Conservation (phyloP, 2,888 invertebrate species). For the Macrosoma leucophasiata region DNA sequence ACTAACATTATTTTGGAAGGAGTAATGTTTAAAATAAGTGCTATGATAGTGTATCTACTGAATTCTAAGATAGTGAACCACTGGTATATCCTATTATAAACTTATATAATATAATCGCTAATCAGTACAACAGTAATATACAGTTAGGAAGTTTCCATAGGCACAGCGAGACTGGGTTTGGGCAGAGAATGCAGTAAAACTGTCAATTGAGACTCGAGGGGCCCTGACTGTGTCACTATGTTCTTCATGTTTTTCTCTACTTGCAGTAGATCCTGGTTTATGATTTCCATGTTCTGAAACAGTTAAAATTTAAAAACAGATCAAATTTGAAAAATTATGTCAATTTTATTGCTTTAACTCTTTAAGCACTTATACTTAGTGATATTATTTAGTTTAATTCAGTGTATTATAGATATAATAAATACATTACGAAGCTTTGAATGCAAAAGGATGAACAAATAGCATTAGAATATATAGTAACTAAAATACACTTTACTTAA, state of each 20-base stretch:
- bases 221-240: slow-evolving; percentile 48
- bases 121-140: slow-evolving; percentile 2
- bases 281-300: slow-evolving; percentile 59
- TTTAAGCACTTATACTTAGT: neutral
- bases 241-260: slow-evolving; percentile 57
- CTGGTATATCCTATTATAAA: too few relatives aligned
- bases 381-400: neutral
- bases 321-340: neutral
- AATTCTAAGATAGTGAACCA: too few relatives aligned
- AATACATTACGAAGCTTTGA: neutral
- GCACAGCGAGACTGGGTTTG: slow-evolving; percentile 37
- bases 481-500: too few relatives aligned
- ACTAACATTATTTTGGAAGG: too few relatives aligned
- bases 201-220: slow-evolving; percentile 51
- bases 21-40: too few relatives aligned
- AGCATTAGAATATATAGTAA: too few relatives aligned
- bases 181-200: slow-evolving; percentile 51
- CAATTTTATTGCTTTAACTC: neutral
- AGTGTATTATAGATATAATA: neutral
- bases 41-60: too few relatives aligned
- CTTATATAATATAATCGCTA: too few relatives aligned
- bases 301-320: too few relatives aligned
- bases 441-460: too few relatives aligned
- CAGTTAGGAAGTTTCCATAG: slow-evolving; percentile 52
- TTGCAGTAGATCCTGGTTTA: slow-evolving; percentile 58